A percentile compares a stretch with the other conserved stretches of the same genome.
Conservation (phyloP, 2,888 invertebrate genomes). For the Encarsia formosa region DNA sequence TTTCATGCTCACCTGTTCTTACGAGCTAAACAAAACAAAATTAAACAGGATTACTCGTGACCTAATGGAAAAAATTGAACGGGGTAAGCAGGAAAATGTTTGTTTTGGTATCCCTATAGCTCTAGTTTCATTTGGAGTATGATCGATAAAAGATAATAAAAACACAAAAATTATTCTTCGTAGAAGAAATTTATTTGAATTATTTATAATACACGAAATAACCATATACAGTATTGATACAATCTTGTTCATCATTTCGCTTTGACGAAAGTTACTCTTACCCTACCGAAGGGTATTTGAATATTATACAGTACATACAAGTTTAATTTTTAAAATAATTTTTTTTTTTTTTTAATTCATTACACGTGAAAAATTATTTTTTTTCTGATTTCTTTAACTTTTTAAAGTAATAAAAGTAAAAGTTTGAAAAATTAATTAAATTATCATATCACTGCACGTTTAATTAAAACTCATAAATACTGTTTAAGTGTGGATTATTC, state of each 20-base stretch:
- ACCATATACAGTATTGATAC: constrained; percentile 26
- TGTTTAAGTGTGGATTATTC: constrained; percentile 17
- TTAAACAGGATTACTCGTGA: no score
- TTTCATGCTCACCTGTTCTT: no score
- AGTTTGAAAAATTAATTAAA: constrained; percentile 5
- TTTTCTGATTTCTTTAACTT: background rate
- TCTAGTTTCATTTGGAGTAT: no score
- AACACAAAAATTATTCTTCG: constrained; percentile 15
- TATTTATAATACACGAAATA: constrained; percentile 27
- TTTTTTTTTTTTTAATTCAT: constrained; percentile 10
- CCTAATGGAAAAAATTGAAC: no score
- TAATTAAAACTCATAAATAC: constrained; percentile 25
- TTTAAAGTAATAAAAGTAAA: background rate
- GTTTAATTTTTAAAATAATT: constrained; percentile 20
- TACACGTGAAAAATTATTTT: constrained; percentile 4
- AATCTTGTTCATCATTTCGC: constrained; percentile 18
- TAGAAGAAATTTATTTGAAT: constrained; percentile 29
- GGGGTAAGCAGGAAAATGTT: no score
- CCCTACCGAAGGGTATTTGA: constrained; percentile 15
- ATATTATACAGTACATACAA: constrained; percentile 28
- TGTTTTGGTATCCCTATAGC: no score
- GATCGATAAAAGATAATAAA: background rate
- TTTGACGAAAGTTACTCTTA: constrained; percentile 12
- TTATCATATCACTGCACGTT: constrained; percentile 2
- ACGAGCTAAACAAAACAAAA: no score